phyloP scores from a whole-genome alignment of 2,113 vertebrate species.

The Ailurus styani region DNA sequence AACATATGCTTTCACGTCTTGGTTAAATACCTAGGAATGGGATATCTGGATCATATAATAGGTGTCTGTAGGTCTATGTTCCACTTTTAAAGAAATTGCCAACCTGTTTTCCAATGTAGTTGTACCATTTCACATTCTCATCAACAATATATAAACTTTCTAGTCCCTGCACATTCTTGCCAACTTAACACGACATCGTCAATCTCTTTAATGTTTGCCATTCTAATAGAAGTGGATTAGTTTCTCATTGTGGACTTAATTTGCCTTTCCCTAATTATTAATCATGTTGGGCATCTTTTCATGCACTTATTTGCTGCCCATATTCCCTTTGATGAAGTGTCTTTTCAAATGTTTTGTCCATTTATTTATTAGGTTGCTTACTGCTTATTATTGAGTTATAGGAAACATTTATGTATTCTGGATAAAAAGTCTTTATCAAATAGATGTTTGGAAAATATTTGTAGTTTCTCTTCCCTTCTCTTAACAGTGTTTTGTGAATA shows the following conservation, averaged over 20 bases:
- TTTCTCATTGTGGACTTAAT: not conserved
- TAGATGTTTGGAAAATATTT: not conserved
- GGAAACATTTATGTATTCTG: not conserved
- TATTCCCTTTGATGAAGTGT: not conserved
- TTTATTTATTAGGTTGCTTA: not conserved
- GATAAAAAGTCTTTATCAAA: not conserved
- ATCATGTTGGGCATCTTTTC: not conserved
- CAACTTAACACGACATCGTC: not conserved
- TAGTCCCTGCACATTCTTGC: not conserved
- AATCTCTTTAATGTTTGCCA: not conserved
- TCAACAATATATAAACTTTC: not conserved
- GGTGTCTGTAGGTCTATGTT: not conserved
- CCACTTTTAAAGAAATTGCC: not conserved
- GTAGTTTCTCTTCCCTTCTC: not conserved
- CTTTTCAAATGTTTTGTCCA: not conserved
- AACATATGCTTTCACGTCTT: not conserved
- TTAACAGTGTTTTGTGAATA: not conserved
- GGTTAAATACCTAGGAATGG: not conserved
- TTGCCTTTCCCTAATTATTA: not conserved
- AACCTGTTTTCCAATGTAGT: not conserved
- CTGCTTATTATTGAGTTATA: not conserved
- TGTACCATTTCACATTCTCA: not conserved
- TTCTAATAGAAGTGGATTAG: not conserved
- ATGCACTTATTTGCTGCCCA: not conserved
- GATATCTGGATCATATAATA: not conserved